Conservation (phyloP, 2,888 invertebrate genomes). For the Abscondita cerata region DNA sequence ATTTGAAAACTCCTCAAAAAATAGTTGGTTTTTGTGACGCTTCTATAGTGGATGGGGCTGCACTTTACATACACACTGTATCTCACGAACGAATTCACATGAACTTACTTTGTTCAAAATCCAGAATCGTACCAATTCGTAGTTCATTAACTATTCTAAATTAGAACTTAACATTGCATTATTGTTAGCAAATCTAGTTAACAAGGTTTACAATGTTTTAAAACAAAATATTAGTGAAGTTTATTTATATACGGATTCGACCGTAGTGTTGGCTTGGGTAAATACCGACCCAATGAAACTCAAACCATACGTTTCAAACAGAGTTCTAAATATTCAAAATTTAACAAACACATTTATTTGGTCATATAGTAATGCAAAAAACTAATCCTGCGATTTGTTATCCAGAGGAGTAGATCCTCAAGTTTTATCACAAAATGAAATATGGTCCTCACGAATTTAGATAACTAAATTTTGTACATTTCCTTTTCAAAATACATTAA, state of each 20-base stretch:
- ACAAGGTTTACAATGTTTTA: neutral
- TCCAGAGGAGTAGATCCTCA: conserved; percentile 5
- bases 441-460: too few species aligned
- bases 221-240: neutral
- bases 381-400: neutral
- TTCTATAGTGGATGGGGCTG: conserved; percentile 1
- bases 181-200: neutral
- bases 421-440: neutral
- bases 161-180: conserved; percentile 2
- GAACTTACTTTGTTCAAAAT: neutral
- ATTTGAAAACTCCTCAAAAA: neutral
- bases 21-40: neutral
- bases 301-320: conserved; percentile 1
- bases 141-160: neutral
- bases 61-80: neutral
- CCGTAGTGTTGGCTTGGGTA: neutral
- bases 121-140: neutral
- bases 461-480: neutral
- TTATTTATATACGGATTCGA: neutral
- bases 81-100: neutral
- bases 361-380: neutral
- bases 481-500: neutral
- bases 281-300: neutral
- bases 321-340: neutral
- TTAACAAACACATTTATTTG: neutral